Conservation (phyloP, 2,113 vertebrate genomes). For the Mungos mungo region DNA sequence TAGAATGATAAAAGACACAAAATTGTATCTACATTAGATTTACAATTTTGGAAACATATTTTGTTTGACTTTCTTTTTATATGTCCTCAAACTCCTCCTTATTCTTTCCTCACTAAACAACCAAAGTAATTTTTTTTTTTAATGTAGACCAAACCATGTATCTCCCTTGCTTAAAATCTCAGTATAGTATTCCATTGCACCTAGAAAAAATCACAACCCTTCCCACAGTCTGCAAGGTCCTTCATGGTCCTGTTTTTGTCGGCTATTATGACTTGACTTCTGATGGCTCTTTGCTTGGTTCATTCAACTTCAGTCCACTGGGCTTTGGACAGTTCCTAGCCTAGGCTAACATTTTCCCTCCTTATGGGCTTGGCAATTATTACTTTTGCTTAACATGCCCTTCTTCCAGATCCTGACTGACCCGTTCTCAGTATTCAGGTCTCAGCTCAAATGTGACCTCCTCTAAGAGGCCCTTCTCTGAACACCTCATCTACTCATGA, state of each 20-base stretch:
- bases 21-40: neutral
- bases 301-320: neutral
- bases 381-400: neutral
- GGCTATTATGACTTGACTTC: neutral
- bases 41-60: neutral
- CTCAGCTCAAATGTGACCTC: neutral
- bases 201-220: neutral
- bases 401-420: neutral
- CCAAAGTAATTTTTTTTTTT: neutral
- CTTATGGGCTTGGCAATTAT: neutral
- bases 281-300: neutral
- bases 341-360: neutral
- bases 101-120: neutral
- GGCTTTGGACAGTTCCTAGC: neutral
- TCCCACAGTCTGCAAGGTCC: neutral
- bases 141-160: neutral
- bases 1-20: neutral
- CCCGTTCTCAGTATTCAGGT: neutral
- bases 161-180: neutral
- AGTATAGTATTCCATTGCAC: neutral
- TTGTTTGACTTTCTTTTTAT: constrained; percentile 16
- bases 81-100: neutral
- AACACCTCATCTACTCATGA: neutral
- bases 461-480: neutral
- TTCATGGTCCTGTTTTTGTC: neutral